phyloP scores from a whole-genome alignment of 1,140 invertebrate genomes.

The Neodiprion lecontei region DNA sequence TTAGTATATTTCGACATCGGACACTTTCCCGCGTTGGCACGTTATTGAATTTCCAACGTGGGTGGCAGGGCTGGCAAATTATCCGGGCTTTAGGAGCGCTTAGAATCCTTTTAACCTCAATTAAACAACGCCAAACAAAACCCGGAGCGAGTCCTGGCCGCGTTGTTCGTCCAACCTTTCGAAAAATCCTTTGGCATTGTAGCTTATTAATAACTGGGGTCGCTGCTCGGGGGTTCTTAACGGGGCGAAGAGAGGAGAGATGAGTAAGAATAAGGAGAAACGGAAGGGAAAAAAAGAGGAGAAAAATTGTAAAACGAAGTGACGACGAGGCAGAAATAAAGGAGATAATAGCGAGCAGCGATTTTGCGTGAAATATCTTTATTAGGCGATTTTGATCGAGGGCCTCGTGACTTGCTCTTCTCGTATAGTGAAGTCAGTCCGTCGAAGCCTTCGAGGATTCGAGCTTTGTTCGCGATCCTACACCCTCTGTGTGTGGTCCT shows the following conservation, averaged over 20 bases:
- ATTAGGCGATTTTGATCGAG: conserved; percentile 5
- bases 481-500: neutral
- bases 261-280: neutral
- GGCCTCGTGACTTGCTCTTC: conserved; percentile 1
- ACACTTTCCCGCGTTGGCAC: neutral
- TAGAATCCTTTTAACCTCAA: conserved; percentile 15
- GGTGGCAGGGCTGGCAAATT: conserved; percentile 11
- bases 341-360: neutral
- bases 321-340: neutral
- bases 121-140: conserved; percentile 13
- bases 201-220: neutral
- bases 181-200: neutral
- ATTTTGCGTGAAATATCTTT: conserved; percentile 7
- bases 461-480: neutral
- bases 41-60: conserved; percentile 5
- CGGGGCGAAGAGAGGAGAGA: neutral
- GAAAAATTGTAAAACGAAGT: neutral
- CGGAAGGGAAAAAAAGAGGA: neutral
- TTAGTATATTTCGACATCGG: no score
- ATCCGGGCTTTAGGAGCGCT: conserved; percentile 13
- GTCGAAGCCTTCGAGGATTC: neutral
- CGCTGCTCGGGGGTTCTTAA: neutral
- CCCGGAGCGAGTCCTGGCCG: neutral
- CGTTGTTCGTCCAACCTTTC: neutral
- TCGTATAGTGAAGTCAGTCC: neutral